Evolutionary conservation across 2,888 invertebrate species (phyloP).

Genomic region (Deladenus siricidicola): DNA sequence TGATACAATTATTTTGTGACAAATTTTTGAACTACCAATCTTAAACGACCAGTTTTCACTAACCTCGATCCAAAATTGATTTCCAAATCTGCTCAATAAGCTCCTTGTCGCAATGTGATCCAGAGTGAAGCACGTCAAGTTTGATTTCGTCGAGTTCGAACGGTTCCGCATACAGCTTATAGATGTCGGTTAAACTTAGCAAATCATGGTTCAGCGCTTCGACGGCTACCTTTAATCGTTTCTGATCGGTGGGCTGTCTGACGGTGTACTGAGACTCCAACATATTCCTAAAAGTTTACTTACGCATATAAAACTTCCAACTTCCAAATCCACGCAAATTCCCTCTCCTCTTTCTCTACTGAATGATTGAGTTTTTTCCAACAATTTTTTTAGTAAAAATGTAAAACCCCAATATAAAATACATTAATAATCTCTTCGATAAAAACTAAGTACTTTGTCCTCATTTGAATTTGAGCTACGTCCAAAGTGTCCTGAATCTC

Average conservation of each 20-base stretch:
- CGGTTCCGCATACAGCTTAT: conserved; percentile 23
- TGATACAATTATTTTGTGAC: background rate
- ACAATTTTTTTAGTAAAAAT: background rate
- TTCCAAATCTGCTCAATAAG: conserved; percentile 85
- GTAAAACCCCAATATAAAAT: background rate
- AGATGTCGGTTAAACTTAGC: conserved; percentile 25
- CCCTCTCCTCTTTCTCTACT: too few relatives aligned
- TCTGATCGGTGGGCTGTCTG: background rate
- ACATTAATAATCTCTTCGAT: too few relatives aligned
- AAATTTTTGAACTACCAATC: background rate
- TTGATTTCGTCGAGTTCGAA: conserved; percentile 66
- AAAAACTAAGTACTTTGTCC: conserved; percentile 26
- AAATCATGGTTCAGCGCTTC: conserved; percentile 17
- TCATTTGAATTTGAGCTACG: conserved; percentile 69
- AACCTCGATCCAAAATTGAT: conserved; percentile 63
- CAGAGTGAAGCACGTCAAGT: conserved; percentile 85
- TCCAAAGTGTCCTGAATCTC: conserved; percentile 87
- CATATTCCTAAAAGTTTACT: background rate
- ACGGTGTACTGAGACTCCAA: background rate
- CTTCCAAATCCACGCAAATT: too few relatives aligned
- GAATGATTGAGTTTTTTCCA: too few relatives aligned
- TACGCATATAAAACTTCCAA: too few relatives aligned
- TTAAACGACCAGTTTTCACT: background rate
- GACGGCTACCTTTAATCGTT: conserved; percentile 12
- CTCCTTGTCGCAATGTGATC: conserved; percentile 78